Evolutionary conservation across 2,113 vertebrate species (phyloP), one percentile per base, ranked within the genome.

Genomic region (Austrofundulus limnaeus): DNA sequence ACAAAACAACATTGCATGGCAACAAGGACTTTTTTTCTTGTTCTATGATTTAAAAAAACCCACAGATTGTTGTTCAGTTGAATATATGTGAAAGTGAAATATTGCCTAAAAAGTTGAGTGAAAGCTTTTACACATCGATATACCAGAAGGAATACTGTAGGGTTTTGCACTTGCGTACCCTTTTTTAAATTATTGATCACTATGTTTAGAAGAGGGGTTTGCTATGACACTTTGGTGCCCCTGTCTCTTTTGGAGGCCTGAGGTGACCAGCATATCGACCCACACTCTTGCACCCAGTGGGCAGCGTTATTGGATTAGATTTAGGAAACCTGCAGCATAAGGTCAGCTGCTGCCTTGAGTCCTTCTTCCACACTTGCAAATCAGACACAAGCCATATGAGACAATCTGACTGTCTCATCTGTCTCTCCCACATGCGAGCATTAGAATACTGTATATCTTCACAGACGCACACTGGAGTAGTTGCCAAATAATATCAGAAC

Each of bases 281-380:
- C 61, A 25, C 56, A 48, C 42, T 13, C n/a, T 34, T 21, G 11
- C 20, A 28, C 20, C 43, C 47, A 23, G 17, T 7, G 47, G 39
- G 34, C 46, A 57, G 28, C 8, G 38, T 31, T 61, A 50, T 60
- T 60, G 47, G 16, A 65, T 62, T 62, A 54, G 11, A 63, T 59
- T 51, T 50, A 50, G 41, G 17, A 72, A 72, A 42, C 23, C 31
- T 45, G 41, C 55, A 49, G 54, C 45, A 72, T 45, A 69, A 65
- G 41, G 55, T 76, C 60, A 72, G 38, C 45, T 43, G 24, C 55
- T 52, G 16, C 54, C 41, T 58, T 47, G 13, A 24, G 48, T 64
- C 42, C 13, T 9, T 50, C 65, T 69, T 34, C 23, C 23, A 42
- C 39, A 17, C 62, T 54, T 13, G 9, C 13, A 2, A 47, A 70